phyloP scores from a whole-genome alignment of 1,140 invertebrate species.

The Cephus cinctus region DNA sequence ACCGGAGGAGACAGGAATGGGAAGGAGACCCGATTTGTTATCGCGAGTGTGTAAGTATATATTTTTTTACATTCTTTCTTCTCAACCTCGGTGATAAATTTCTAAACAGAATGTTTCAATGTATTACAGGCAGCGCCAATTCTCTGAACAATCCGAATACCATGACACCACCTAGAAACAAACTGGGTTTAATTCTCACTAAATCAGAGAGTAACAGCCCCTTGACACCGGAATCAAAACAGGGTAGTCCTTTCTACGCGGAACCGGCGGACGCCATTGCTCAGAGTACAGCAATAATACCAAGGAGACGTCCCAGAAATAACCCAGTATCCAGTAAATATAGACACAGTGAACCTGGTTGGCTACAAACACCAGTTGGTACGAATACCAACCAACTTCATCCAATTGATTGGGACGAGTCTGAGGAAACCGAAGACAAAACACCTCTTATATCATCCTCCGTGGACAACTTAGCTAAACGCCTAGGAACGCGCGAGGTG shows the following conservation, averaged over 20 bases:
- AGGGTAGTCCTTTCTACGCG: constrained; percentile 86
- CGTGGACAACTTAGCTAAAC: constrained; percentile 63
- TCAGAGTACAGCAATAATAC: constrained; percentile 51
- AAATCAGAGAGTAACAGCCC: constrained; percentile 49
- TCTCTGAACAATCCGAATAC: constrained; percentile 47
- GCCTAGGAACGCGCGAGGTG: constrained; percentile 51
- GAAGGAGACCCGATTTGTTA: constrained; percentile 64
- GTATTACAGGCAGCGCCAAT: constrained; percentile 43
- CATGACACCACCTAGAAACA: constrained; percentile 47
- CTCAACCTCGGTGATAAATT: neutral
- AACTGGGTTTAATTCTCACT: constrained; percentile 44
- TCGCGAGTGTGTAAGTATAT: constrained; percentile 65
- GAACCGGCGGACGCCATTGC: constrained; percentile 86
- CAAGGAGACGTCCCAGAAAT: constrained; percentile 39
- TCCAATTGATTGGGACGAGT: constrained; percentile 61
- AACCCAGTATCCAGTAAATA: constrained; percentile 51
- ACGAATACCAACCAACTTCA: constrained; percentile 51
- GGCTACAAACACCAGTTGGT: constrained; percentile 52
- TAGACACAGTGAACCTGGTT: constrained; percentile 66
- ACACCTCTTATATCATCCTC: constrained; percentile 64
- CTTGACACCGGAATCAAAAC: constrained; percentile 56
- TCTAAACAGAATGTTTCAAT: neutral
- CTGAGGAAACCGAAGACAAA: constrained; percentile 51
- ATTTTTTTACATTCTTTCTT: constrained; percentile 2
- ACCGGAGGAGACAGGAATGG: constrained; percentile 47